Evolutionary conservation across 2,888 invertebrate genomes (phyloP), one percentile per base, ranked within the genome.

Genomic region (Mythimna loreyi): DNA sequence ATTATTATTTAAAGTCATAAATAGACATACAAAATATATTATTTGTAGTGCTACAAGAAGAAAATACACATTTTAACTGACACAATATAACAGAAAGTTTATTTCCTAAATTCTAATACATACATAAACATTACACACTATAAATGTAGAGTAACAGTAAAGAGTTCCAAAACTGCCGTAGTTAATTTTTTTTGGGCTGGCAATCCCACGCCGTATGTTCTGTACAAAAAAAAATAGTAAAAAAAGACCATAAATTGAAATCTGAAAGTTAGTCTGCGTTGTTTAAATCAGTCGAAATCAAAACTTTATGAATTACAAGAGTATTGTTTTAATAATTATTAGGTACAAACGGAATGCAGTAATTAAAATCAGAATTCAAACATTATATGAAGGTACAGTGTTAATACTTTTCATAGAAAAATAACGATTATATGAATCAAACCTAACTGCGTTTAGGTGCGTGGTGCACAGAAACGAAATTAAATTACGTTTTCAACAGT

Each of bases 1-100:
- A 43, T 72, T 64, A 68, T 73, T n/a, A 65, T 78, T 74, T 64
- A 43, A 52, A 56, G 67, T 78, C 52, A 69, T 76, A 70, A 82
- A 85, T 69, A 79, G 72, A 82, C 75, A 75, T 81, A 80, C 67
- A 82, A 85, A 85, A 85, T 81, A 85, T 81, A 80, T 78, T 76
- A 76, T 77, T 80, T 64, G 62, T 68, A 67, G 43, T 62, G 60
- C 60, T 79, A 80, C 62, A 65, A 74, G 71, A 70, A 78, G 40
- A 61, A 69, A 66, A 25, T 75, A 52, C 43, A 74, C 64, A 78
- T 67, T 70, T 50, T 45, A 64, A 70, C 67, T 60, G 71, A 73
- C 71, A 80, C 68, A 69, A 65, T 8, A 50, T 75, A 75, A 80
- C 72, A 56, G 56, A 80, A 59, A 50, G 28, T 58, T 62, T 56